phyloP scores from a whole-genome alignment of 2,113 vertebrate species.

The pig (Sus scrofa) region DNA sequence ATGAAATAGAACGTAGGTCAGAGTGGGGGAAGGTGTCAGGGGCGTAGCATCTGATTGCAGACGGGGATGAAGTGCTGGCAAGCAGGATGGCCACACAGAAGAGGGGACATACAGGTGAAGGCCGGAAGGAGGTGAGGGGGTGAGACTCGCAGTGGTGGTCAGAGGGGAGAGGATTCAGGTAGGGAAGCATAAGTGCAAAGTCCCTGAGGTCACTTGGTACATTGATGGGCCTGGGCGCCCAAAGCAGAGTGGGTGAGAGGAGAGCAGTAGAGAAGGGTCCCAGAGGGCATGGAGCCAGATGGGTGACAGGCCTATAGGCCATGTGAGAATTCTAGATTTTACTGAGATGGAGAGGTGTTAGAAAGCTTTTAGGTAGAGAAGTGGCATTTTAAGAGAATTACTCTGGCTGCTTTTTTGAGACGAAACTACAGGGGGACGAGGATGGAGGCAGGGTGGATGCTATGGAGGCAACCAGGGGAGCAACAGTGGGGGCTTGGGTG shows the following conservation, averaged over 20 bases:
- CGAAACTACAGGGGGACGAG: not conserved
- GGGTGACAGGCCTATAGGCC: not conserved
- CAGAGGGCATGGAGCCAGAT: not conserved
- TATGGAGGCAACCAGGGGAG: rapidly evolving
- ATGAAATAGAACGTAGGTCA: not conserved
- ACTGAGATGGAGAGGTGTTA: no score
- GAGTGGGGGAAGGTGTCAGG: not conserved
- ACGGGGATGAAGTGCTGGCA: not conserved
- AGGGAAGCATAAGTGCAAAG: not conserved
- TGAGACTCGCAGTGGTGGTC: not conserved
- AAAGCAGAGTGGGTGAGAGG: not conserved
- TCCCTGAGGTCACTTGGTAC: not conserved
- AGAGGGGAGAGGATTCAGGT: not conserved
- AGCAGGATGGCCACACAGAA: not conserved
- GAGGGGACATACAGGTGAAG: not conserved
- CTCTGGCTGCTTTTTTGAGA: not conserved
- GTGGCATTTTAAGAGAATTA: not conserved
- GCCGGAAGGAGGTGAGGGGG: not conserved
- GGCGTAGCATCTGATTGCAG: not conserved
- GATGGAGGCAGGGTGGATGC: not conserved
- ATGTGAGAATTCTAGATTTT: not conserved
- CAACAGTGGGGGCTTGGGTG: rapidly evolving
- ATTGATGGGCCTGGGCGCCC: not conserved
- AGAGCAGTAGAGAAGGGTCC: no score
- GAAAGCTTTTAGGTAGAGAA: not conserved